Evolutionary conservation across 2,888 invertebrate species (phyloP), one percentile per base, ranked within the genome.

Genomic region (Notodonta ziczac): DNA sequence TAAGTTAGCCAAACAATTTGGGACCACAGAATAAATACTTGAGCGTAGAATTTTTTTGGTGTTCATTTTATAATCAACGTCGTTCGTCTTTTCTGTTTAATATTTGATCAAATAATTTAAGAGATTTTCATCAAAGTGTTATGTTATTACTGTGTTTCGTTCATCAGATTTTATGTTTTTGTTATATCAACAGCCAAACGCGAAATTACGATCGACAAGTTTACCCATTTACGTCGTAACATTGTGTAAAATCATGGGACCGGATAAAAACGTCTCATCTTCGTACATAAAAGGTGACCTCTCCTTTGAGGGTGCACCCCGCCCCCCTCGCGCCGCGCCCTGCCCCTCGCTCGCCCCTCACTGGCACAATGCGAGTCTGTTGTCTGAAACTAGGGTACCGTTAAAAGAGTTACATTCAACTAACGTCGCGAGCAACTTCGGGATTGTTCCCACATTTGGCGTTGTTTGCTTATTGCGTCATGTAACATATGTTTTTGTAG

Each of bases 261-360:
- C 57, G 65, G 58, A 61, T 69, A 63, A 67, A 70, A 63, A 58
- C 35, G 61, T 53, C 62, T 62, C 74, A 63, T 70, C 73, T 72
- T 62, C 72, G 67, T 61, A 77, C 72, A 82, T 81, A 82, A 87
- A 87, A 81, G 84, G 80, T 80, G 83, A 84, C 84, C 83, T 79
- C 80, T 63, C 85, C 83, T 85, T 83, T 81, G 76, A 59, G 35
- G 50, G 24, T 24, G 52, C 57, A 10, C 13, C 51, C 50, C 44
- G 56, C 48, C 53, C 61, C 51, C 59, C n/a, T 44, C 42, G 40
- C 52, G 39, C 56, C 42, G 12, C 32, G 51, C 58, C 58, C 61
- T 59, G 52, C 51, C 58, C 50, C n/a, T 35, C 48, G 62, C 61
- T 52, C 39, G 60, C 57, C 48, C 61, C 65, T 60, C 59, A 5